phyloP scores from a whole-genome alignment of 2,888 invertebrate species.

The Schizaphis graminum region DNA sequence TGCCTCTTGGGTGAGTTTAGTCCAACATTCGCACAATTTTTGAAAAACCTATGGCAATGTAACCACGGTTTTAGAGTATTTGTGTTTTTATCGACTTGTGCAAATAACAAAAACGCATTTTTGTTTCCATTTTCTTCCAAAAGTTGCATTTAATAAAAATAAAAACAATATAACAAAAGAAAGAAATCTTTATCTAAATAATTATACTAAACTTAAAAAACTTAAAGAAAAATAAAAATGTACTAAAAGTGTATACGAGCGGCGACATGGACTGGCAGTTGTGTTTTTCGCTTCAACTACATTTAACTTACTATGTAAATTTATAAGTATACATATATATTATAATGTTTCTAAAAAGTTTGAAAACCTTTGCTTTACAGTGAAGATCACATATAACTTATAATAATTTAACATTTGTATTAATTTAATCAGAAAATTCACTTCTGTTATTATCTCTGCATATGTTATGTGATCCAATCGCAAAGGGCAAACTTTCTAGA shows the following conservation, averaged over 20 bases:
- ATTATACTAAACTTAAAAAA: constrained; percentile 64
- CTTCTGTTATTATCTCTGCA: neutral
- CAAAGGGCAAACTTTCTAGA: neutral
- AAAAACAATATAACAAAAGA: constrained; percentile 62
- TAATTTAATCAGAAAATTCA: neutral
- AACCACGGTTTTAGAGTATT: constrained; percentile 67
- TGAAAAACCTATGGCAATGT: constrained; percentile 67
- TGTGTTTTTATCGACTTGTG: constrained; percentile 67
- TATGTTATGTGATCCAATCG: neutral
- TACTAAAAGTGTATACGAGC: constrained; percentile 52
- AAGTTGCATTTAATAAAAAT: constrained; percentile 65
- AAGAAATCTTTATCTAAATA: constrained; percentile 61
- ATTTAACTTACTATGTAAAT: constrained; percentile 17
- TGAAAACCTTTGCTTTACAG: neutral
- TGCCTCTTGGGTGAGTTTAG: constrained; percentile 65
- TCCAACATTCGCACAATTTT: constrained; percentile 39
- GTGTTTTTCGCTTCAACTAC: constrained; percentile 63
- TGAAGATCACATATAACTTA: neutral
- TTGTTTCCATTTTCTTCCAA: constrained; percentile 65
- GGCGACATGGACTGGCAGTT: constrained; percentile 65
- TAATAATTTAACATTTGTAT: neutral
- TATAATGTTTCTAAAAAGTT: neutral
- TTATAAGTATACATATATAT: constrained; percentile 40
- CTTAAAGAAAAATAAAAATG: constrained; percentile 38
- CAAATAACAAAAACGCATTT: constrained; percentile 66